phyloP scores from a whole-genome alignment of 2,113 vertebrate species.

The Nesogale talazaci region DNA sequence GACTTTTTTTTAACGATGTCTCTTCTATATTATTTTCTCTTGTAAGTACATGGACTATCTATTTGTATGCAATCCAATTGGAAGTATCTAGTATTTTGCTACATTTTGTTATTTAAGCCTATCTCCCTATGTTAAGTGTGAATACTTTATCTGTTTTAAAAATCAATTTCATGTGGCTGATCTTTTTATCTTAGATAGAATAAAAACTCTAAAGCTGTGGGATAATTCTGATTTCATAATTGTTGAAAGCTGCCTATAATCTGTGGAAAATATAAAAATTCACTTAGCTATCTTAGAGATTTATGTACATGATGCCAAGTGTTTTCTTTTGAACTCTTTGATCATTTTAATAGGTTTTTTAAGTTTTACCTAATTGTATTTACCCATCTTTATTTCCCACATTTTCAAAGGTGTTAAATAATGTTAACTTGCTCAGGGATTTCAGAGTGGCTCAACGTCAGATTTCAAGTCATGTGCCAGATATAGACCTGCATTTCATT shows the following conservation, averaged over 20 bases:
- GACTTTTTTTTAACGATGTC: not conserved
- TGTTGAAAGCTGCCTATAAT: not conserved
- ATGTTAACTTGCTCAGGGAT: not conserved
- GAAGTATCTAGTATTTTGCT: conserved; percentile 37
- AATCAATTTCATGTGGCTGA: not conserved
- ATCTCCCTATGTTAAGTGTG: not conserved
- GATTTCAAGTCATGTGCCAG: not conserved
- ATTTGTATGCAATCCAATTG: not conserved
- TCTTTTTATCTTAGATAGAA: conserved; percentile 7
- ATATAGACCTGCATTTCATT: too few relatives aligned
- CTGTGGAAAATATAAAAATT: not conserved
- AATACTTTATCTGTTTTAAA: not conserved
- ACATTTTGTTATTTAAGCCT: conserved; percentile 22
- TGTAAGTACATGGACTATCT: not conserved
- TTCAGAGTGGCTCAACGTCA: not conserved
- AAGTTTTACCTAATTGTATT: conserved; percentile 16
- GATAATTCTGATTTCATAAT: conserved; percentile 10
- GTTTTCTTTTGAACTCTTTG: not conserved
- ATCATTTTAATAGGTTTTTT: not conserved
- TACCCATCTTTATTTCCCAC: not conserved
- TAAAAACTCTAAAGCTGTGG: not conserved
- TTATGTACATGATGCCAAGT: not conserved
- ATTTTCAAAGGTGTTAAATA: conserved; percentile 7
- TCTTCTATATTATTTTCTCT: not conserved
- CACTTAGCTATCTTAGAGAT: not conserved